Conservation (phyloP, 1,140 invertebrate species). For the Idris sp. region DNA sequence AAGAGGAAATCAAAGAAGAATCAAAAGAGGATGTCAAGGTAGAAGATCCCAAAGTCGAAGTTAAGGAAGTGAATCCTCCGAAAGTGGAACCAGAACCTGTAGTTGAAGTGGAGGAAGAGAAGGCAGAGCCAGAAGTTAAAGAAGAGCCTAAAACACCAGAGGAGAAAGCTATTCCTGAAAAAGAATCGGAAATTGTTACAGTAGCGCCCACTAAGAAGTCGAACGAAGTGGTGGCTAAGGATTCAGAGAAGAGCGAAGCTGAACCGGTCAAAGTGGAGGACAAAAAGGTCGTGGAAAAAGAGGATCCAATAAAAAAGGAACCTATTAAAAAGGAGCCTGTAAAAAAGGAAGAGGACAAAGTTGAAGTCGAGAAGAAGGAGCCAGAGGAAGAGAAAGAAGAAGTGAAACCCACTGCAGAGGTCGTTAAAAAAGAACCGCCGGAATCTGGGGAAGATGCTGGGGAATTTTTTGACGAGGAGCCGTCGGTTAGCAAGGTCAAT, state of each 20-base stretch:
- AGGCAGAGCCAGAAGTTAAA: no score
- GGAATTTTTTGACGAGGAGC: slow-evolving; percentile 76
- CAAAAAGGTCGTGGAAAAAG: slow-evolving; percentile 31
- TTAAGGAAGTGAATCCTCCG: not conserved
- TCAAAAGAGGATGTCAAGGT: not conserved
- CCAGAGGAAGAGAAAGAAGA: slow-evolving; percentile 57
- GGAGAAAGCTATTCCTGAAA: no score
- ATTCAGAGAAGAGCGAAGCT: no score
- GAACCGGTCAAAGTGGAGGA: slow-evolving; percentile 2
- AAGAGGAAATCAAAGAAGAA: not conserved
- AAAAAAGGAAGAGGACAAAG: slow-evolving; percentile 36
- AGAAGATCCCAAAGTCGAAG: not conserved
- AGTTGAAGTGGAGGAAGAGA: not conserved
- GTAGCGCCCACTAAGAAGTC: no score
- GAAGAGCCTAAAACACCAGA: no score
- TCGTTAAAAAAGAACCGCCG: slow-evolving; percentile 73
- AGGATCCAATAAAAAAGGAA: slow-evolving; percentile 4
- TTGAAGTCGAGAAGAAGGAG: slow-evolving; percentile 56
- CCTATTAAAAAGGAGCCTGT: slow-evolving; percentile 18
- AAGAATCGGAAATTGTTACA: no score
- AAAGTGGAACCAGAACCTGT: no score
- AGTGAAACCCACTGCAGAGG: slow-evolving; percentile 10
- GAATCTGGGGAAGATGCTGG: slow-evolving; percentile 63
- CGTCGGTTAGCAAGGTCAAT: slow-evolving; percentile 71
- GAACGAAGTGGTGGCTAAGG: no score